phyloP scores from a whole-genome alignment of 1,140 invertebrate genomes.

The Bombus affinis region DNA sequence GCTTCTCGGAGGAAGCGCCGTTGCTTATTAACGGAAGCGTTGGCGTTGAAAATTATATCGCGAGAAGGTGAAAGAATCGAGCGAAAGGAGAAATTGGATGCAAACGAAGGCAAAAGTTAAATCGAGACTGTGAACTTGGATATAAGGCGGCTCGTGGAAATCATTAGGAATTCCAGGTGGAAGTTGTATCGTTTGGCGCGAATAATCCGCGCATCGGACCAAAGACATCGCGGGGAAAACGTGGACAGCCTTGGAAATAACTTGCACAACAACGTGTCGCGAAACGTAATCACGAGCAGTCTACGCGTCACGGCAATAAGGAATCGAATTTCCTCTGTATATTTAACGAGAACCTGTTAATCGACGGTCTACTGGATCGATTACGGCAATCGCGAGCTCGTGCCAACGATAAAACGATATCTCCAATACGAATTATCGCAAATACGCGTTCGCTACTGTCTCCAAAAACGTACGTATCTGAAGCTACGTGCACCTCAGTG shows the following conservation, averaged over 20 bases:
- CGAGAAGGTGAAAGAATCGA: background rate
- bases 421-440: too few relatives aligned
- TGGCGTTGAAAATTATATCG: background rate
- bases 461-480: too few relatives aligned
- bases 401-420: too few relatives aligned
- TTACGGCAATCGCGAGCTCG: too few relatives aligned
- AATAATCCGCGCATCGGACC: background rate
- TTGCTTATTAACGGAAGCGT: background rate
- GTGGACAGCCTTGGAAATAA: constrained; percentile 2
- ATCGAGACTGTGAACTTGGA: background rate
- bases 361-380: too few relatives aligned
- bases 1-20: too few relatives aligned
- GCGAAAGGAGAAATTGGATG: background rate
- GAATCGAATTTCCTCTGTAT: too few relatives aligned
- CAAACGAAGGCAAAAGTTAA: background rate
- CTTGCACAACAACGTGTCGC: background rate
- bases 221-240: background rate
- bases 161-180: background rate
- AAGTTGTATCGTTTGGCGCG: background rate
- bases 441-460: too few relatives aligned
- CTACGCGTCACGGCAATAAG: too few relatives aligned
- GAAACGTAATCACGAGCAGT: constrained; percentile 3
- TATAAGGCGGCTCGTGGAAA: too few relatives aligned
- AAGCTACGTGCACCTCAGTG: too few relatives aligned
- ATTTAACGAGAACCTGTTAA: too few relatives aligned